Base-by-base conservation (phyloP, 2,797 vertebrate genomes). In the Helicolenus hilgendorfi region DNA sequence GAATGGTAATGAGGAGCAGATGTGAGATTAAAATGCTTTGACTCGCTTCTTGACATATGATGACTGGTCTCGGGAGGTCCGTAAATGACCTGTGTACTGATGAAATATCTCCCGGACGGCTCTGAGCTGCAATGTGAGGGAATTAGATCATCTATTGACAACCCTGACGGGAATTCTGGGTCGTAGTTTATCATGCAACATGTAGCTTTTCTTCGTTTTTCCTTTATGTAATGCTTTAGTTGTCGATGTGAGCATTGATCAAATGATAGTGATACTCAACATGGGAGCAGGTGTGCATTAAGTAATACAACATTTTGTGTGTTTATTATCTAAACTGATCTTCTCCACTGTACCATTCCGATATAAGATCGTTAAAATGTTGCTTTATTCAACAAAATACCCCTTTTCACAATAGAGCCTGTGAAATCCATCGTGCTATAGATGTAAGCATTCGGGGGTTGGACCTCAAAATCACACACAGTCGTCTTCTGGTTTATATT, bases 11-110 rank as follows among this genome's bases (percentile, higher is more conserved):
- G 92, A 93, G 94, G 90, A 97, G 95, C 97, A 98, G 97, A 98
- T 98, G 97, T 97, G 93, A 96, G 93, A 97, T 97, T 97, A 96
- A 97, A 97, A 96, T 94, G 94, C 95, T 95, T 95, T 96, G 93
- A 94, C 96, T 96, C 77, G 84, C 92, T 95, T 95, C 96, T 96
- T 97, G 96, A 97, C 96, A 94, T 92, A 96, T 96, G 97, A 97
- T 95, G 96, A 93, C 95, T 92, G 85, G 92, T 96, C 96, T 93
- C 97, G 35, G 72, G 92, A 94, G 96, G 84, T 95, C 95, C 91
- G 90, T 97, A 92, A 97, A 97, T 96, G 92, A 95, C 93, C 92
- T 88, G 91, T 92, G 92, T 85, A 78, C 89, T 95, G 95, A 95
- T 96, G 94, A 97, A 97, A 97, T 95, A 96, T 95, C 94, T 95